Conservation (phyloP, 2,113 vertebrate species). For the Poeciliopsis turrubarensis region DNA sequence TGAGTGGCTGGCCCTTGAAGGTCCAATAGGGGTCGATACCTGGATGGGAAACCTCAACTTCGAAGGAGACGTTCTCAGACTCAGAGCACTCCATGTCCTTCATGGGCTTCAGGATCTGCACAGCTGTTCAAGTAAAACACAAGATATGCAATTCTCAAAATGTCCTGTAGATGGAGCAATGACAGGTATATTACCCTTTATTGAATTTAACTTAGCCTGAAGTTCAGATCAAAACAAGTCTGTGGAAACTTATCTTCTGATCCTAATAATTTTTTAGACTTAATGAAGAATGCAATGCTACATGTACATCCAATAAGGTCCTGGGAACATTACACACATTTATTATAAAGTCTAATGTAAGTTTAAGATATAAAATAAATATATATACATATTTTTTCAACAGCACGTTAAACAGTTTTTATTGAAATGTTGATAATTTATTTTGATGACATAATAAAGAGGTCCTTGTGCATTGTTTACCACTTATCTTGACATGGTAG, state of each 20-base stretch:
- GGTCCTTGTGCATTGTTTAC: not conserved
- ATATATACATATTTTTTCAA: too few relatives aligned
- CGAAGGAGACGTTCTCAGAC: conserved; percentile 93
- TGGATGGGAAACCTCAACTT: conserved; percentile 91
- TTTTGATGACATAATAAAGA: not conserved
- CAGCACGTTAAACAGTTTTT: not conserved
- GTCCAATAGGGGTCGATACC: conserved; percentile 93
- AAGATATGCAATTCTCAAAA: not conserved
- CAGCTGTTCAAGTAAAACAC: conserved; percentile 41
- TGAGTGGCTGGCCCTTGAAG: conserved; percentile 88
- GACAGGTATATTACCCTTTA: too few relatives aligned
- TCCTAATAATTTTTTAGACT: not conserved
- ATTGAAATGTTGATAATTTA: not conserved
- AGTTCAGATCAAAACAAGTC: not conserved
- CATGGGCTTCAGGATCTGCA: conserved; percentile 86
- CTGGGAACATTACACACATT: too few relatives aligned
- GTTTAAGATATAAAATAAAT: too few relatives aligned
- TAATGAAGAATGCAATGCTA: too few relatives aligned
- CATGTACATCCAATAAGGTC: too few relatives aligned
- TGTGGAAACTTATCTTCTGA: not conserved
- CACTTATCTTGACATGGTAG: not conserved
- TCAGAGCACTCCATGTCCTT: conserved; percentile 90
- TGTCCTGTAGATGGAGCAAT: too few relatives aligned
- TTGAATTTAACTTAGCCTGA: too few relatives aligned
- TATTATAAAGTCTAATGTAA: too few relatives aligned